A percentile compares a stretch with the other conserved stretches of the same genome.
Evolutionary conservation across 2,888 invertebrate genomes (phyloP).

Genomic region (Synergus laeviventris): DNA sequence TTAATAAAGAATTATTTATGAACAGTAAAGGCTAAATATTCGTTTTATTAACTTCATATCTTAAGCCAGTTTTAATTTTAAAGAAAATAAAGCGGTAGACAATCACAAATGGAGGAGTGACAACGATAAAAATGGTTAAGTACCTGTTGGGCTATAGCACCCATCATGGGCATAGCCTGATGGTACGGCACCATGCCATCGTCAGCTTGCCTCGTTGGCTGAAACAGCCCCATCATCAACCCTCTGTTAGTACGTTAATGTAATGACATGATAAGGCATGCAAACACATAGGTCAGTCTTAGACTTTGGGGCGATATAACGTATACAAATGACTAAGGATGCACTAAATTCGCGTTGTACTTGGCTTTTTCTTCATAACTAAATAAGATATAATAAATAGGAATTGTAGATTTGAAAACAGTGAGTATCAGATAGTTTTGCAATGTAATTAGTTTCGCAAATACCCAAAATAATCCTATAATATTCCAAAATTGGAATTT

Average conservation of each 20-base stretch:
- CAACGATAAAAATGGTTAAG: conserved; percentile 56
- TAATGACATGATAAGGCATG: conserved; percentile 65
- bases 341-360: conserved; percentile 15
- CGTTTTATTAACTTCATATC: background rate
- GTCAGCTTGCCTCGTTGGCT: conserved; percentile 79
- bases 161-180: conserved; percentile 82
- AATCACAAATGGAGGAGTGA: conserved; percentile 51
- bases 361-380: conserved; percentile 23
- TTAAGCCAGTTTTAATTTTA: background rate
- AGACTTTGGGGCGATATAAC: conserved; percentile 10
- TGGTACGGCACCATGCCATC: conserved; percentile 79
- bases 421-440: too few relatives aligned
- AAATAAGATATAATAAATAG: conserved; percentile 7
- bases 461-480: too few relatives aligned
- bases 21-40: background rate
- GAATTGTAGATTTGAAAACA: conserved; percentile 6
- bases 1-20: background rate
- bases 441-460: too few relatives aligned
- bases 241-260: conserved; percentile 71
- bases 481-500: too few relatives aligned
- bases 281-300: conserved; percentile 59
- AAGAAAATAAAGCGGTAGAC: conserved; percentile 40
- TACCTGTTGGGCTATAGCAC: conserved; percentile 77
- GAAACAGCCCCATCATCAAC: conserved; percentile 74
- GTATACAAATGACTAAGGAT: conserved; percentile 27